phyloP scores from a whole-genome alignment of 2,113 vertebrate species.

The Bothrops jararaca region DNA sequence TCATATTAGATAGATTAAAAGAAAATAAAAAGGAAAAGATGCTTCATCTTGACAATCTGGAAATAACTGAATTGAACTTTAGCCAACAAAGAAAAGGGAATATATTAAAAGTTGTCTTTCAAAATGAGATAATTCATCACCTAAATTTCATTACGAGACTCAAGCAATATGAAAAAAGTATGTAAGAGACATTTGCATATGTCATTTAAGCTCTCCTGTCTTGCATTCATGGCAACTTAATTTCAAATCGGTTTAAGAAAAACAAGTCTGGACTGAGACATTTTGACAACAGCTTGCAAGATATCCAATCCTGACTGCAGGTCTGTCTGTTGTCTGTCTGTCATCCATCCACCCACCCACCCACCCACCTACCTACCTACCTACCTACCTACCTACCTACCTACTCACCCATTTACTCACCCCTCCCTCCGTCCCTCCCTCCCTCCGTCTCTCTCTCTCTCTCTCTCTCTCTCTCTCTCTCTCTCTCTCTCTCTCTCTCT shows the following conservation, averaged over 20 bases:
- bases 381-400: neutral
- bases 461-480: too few relatives aligned
- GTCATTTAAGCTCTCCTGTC: neutral
- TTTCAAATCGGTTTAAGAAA: neutral
- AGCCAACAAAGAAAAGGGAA: neutral
- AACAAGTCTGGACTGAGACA: neutral
- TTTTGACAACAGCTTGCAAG: neutral
- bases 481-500: too few relatives aligned
- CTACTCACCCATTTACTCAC: too few relatives aligned
- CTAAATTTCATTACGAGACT: neutral
- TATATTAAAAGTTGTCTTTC: neutral
- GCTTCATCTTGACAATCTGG: neutral
- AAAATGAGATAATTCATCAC: neutral
- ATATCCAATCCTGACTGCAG: neutral
- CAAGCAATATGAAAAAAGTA: neutral
- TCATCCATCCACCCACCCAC: neutral
- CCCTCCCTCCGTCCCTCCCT: too few relatives aligned
- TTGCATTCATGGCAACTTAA: neutral
- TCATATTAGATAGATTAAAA: constrained; percentile 20
- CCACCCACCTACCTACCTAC: neutral
- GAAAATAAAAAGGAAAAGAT: constrained; percentile 32
- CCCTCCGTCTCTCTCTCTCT: too few relatives aligned
- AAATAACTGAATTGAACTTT: constrained; percentile 16
- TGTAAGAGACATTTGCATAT: neutral
- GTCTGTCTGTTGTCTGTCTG: neutral